phyloP scores from a whole-genome alignment of 1,140 invertebrate species.

The Drosophila ananassae region DNA sequence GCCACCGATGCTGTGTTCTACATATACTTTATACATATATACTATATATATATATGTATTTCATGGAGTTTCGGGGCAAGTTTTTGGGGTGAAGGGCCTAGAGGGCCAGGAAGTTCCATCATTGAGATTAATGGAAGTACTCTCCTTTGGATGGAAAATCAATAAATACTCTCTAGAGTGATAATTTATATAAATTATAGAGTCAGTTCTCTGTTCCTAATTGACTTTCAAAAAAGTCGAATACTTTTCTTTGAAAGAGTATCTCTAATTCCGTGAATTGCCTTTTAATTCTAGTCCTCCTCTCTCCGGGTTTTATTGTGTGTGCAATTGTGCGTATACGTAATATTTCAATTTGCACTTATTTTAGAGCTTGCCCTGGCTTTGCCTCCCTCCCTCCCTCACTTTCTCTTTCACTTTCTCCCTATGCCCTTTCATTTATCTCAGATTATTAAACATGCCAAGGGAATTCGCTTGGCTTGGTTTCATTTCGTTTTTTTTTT shows the following conservation, averaged over 20 bases:
- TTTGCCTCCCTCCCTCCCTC: too few relatives aligned
- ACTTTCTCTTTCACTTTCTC: neutral
- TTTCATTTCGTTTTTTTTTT: neutral
- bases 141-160: neutral
- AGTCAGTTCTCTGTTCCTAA: neutral
- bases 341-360: constrained; percentile 41
- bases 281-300: neutral
- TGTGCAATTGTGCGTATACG: constrained; percentile 32
- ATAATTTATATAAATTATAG: neutral
- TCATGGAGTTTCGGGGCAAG: neutral
- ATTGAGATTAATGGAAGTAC: constrained; percentile 6
- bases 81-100: constrained; percentile 1
- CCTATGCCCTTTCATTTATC: constrained; percentile 9
- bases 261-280: neutral
- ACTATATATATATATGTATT: constrained; percentile 1
- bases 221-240: too few relatives aligned
- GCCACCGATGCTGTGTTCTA: constrained; percentile 15
- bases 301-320: neutral
- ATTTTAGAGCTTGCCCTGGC: constrained; percentile 6
- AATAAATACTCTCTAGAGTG: neutral
- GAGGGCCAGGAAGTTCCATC: neutral
- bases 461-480: constrained; percentile 18
- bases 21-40: constrained; percentile 1
- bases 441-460: constrained; percentile 30
- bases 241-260: neutral